Conservation (phyloP, 23 tunicate species). For the Styela clava region DNA sequence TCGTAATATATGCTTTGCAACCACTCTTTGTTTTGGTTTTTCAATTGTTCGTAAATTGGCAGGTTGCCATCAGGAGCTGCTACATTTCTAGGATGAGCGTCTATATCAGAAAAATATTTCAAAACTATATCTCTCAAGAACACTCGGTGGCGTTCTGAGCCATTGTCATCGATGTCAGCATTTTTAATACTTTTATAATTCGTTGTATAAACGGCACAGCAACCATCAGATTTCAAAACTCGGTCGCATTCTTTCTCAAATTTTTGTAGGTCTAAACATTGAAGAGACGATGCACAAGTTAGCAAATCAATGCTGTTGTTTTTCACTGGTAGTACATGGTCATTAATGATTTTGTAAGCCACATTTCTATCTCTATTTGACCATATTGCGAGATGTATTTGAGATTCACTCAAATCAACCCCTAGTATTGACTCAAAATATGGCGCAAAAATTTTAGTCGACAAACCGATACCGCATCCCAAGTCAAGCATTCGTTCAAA, state of each 20-base stretch:
- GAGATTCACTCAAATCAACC: constrained; percentile 5
- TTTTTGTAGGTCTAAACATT: neutral
- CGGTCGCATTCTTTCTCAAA: constrained; percentile 15
- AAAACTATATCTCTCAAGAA: neutral
- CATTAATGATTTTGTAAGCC: constrained; percentile 3
- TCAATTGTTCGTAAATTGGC: neutral
- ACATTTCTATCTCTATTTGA: constrained; percentile 1
- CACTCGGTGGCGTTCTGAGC: neutral
- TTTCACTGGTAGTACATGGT: neutral
- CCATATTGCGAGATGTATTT: neutral
- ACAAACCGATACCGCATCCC: constrained; percentile 8
- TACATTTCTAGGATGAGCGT: neutral
- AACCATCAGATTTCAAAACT: neutral
- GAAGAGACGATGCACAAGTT: neutral
- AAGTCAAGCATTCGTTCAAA: constrained; percentile 4
- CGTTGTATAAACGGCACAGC: neutral
- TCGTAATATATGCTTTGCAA: neutral
- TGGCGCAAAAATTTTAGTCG: neutral
- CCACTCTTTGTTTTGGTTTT: neutral
- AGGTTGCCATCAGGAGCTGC: neutral
- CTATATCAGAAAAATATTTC: neutral
- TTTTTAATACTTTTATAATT: too few species aligned
- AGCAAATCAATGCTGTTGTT: neutral
- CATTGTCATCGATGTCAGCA: neutral
- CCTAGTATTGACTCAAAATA: constrained; percentile 12